Evolutionary conservation across 2,888 invertebrate species (phyloP), one percentile per base, ranked within the genome.

Genomic region (Tachystola acroxantha): DNA sequence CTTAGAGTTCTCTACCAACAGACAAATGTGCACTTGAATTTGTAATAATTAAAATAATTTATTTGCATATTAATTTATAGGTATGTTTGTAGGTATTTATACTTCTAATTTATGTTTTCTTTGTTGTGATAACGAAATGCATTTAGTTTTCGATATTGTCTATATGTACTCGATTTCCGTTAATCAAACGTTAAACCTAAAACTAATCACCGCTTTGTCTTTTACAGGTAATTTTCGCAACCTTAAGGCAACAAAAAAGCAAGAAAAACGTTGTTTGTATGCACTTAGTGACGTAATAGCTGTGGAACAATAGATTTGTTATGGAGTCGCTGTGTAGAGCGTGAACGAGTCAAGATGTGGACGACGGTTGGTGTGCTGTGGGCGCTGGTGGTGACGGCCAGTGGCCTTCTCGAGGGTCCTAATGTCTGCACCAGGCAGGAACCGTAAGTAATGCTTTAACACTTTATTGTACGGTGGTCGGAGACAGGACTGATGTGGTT

Each of bases 381-480:
- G 45, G 59, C 64, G 46, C 46, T 81, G 43, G 49, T 59, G 34
- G 57, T 57, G 22, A 58, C 63, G 32, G 61, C 57, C 33, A 43
- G 44, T 12, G 76, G 68, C n/a, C 46, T 75, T 12, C 69, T 93
- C 7, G 90, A 91, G 51, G 95, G 94, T 32, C 92, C 94, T 14
- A 94, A 95, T 76, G 90, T 95, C 42, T 95, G 95, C 77, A 93
- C 91, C 6, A 89, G 89, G 52, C 91, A 93, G 62, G 93, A 93
- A 77, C 86, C 89, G 94, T 94, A 71, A 91, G 93, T 89, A 42
- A n/a, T n/a, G n/a, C n/a, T n/a, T n/a, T n/a, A n/a, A n/a, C n/a
- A n/a, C n/a, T n/a, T n/a, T n/a, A n/a, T n/a, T n/a, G n/a, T n/a
- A n/a, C n/a, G n/a, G n/a, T n/a, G n/a, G n/a, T n/a, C n/a, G n/a